phyloP scores from a whole-genome alignment of 2,797 vertebrate genomes.

The Rhinella marina region DNA sequence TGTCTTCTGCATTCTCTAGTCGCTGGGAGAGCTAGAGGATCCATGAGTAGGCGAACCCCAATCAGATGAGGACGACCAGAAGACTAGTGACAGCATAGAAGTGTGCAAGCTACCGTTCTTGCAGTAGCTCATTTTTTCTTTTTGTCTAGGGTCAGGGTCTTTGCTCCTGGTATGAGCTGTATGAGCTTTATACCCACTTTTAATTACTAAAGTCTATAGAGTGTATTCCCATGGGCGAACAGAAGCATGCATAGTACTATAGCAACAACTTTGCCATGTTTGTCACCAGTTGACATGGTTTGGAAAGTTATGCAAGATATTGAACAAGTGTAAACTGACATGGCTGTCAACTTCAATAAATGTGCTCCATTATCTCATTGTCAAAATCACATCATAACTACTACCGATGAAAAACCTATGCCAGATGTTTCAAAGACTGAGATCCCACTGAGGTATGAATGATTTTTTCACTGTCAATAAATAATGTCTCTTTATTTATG shows the following conservation, averaged over 20 bases:
- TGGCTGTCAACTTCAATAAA: neutral
- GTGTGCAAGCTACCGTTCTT: too few species aligned
- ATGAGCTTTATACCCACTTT: neutral
- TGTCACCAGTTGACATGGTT: neutral
- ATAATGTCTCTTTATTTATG: conserved; percentile 22
- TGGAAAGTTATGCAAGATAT: neutral
- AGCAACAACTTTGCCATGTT: neutral
- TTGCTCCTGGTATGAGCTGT: too few species aligned
- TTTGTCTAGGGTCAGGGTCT: too few species aligned
- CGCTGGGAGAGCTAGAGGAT: too few species aligned
- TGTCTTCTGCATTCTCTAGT: too few species aligned
- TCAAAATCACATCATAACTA: conserved; percentile 20
- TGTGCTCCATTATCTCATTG: neutral
- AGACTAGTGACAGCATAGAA: too few species aligned
- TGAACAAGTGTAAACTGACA: conserved; percentile 1
- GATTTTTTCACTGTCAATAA: conserved; percentile 31
- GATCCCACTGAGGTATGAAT: conserved; percentile 32
- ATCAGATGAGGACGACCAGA: too few species aligned
- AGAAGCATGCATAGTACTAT: too few species aligned
- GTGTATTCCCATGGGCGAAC: neutral
- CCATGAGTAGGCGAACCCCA: too few species aligned
- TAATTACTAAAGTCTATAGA: neutral
- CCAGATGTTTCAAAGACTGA: conserved; percentile 16
- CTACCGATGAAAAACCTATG: conserved; percentile 6
- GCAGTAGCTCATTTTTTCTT: too few species aligned